Conservation (phyloP, 2,888 invertebrate genomes). For the Chymomyza fuscimana region DNA sequence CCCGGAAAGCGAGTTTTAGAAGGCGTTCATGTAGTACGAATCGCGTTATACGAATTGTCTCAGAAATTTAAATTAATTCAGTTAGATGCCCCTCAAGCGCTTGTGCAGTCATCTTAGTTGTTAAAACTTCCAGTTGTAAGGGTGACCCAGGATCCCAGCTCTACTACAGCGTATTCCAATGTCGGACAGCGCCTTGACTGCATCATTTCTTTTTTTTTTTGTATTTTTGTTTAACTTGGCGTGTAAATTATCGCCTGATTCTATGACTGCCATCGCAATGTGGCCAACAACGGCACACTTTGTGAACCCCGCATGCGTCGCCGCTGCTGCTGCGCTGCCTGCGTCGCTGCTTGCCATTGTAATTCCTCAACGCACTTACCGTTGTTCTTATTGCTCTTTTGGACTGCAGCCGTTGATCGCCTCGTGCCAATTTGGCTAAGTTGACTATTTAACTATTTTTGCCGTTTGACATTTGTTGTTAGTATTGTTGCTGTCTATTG, state of each 20-base stretch:
- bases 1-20: too few relatives aligned
- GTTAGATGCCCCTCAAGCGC: too few relatives aligned
- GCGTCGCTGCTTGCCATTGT: constrained; percentile 50
- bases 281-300: constrained; percentile 52
- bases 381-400: constrained; percentile 30
- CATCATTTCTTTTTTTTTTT: too few relatives aligned
- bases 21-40: too few relatives aligned
- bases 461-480: constrained; percentile 37
- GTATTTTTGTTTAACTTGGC: constrained; percentile 52
- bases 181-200: too few relatives aligned
- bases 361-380: constrained; percentile 62
- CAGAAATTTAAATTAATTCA: too few relatives aligned
- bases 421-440: constrained; percentile 69
- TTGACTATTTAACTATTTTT: constrained; percentile 69
- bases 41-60: too few relatives aligned
- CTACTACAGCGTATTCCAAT: too few relatives aligned
- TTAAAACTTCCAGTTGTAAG: too few relatives aligned
- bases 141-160: too few relatives aligned
- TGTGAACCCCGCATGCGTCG: constrained; percentile 1
- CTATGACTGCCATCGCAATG: constrained; percentile 68
- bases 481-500: constrained; percentile 15
- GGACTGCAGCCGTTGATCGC: constrained; percentile 19
- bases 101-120: too few relatives aligned
- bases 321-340: constrained; percentile 1
- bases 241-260: constrained; percentile 72